Base-by-base conservation (phyloP, 2,888 invertebrate genomes). In the Eretmocerus hayati region DNA sequence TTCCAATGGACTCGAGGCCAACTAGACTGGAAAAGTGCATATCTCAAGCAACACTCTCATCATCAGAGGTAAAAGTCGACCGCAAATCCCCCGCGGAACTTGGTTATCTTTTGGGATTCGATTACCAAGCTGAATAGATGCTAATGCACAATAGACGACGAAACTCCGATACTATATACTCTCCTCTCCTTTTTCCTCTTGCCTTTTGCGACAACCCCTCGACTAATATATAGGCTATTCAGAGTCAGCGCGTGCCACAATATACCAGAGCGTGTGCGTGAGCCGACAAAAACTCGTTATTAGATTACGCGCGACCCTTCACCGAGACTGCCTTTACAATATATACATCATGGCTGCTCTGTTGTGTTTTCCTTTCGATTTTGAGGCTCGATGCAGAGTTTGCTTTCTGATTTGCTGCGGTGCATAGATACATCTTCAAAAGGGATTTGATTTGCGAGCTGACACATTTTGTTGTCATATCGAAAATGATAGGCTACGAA, bases 61-160 rank as follows among this genome's bases (percentile, higher is more conserved):
- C n/a, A n/a, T n/a, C n/a, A n/a, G n/a, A n/a, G n/a, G n/a, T n/a
- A n/a, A n/a, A 66, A 67, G 68, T 64, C 66, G 60, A 66, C 70
- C 70, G 56, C 69, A 67, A 67, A 68, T 67, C 63, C 64, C 62
- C 63, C 59, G 62, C 63, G 61, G 59, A 61, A 61, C 48, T 51
- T 52, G 52, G 42, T 50, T 46, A 46, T 46, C 56, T 64, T 62
- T 61, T 59, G 57, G 38, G 54, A 54, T 54, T 54, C 52, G 54
- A 54, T 54, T 71, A 71, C 67, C 62, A 56, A 58, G 57, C 33
- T 71, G 68, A 71, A 71, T 71, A 59, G 70, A 70, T 68, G 69
- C 70, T 71, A 71, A 71, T 71, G 65, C 64, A 71, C 70, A 71
- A 71, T 71, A 60, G 65, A 52, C 51, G 42, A 56, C 55, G 48